A percentile compares a stretch with the other conserved stretches of the same genome.
Evolutionary conservation across 2,888 invertebrate genomes (phyloP).

Genomic region (Eudasyphora cyanicolor): DNA sequence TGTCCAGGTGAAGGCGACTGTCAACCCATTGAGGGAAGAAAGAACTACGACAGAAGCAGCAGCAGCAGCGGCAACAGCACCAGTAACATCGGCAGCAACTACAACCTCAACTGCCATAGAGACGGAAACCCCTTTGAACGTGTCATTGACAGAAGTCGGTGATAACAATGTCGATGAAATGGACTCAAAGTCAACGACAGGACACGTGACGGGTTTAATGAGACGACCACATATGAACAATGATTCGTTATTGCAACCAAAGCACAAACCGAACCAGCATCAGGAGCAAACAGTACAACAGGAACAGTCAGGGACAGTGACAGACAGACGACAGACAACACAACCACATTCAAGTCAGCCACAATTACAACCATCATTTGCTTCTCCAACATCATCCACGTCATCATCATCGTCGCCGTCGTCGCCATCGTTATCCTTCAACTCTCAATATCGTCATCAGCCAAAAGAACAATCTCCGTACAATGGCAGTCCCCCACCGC

Average conservation of each 20-base stretch:
- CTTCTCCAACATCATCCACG: conserved; percentile 33
- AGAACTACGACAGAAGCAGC: conserved; percentile 45
- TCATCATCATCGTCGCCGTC: conserved; percentile 43
- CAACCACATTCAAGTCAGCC: conserved; percentile 38
- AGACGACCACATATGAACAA: conserved; percentile 46
- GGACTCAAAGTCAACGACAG: conserved; percentile 39
- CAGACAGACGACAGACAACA: not conserved
- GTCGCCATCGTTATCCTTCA: conserved; percentile 22
- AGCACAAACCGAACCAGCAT: not conserved
- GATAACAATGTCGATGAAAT: conserved; percentile 14
- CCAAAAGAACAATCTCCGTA: conserved; percentile 45
- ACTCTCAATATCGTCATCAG: conserved; percentile 43
- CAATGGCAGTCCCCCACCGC: not conserved
- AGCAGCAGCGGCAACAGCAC: conserved; percentile 41
- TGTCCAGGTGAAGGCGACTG: conserved; percentile 51
- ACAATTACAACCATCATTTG: conserved; percentile 50
- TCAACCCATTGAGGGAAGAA: too few relatives aligned
- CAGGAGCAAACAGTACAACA: conserved; percentile 36
- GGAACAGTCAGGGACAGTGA: conserved; percentile 14
- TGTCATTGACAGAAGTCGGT: conserved; percentile 23
- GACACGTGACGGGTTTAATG: conserved; percentile 68
- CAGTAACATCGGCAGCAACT: conserved; percentile 13
- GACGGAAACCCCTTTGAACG: conserved; percentile 35
- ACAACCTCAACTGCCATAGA: conserved; percentile 34
- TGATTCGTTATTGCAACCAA: conserved; percentile 52